Evolutionary conservation across 2,113 vertebrate genomes (phyloP).

Genomic region (Varanus komodoensis): DNA sequence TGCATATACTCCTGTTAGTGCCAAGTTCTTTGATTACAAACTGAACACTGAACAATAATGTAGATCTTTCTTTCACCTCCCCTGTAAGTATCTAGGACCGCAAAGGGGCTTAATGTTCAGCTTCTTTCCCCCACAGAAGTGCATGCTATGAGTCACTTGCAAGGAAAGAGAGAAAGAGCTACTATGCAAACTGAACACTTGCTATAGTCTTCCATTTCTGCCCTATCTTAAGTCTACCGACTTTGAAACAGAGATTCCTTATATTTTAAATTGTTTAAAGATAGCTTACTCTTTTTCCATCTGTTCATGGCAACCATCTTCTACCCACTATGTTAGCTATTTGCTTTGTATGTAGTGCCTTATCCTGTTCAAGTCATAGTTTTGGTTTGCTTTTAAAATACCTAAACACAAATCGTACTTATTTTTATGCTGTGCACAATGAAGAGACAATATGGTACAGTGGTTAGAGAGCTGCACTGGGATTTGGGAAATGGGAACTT

Average conservation of each 20-base stretch:
- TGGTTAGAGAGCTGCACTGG: too few relatives aligned
- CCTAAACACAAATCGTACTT: neutral
- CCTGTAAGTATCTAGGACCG: neutral
- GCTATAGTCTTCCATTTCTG: neutral
- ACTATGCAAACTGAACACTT: neutral
- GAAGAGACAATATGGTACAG: too few relatives aligned
- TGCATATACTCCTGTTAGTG: too few relatives aligned
- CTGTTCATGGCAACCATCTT: neutral
- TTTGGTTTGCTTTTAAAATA: neutral
- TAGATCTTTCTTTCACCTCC: neutral
- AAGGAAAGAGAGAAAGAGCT: neutral
- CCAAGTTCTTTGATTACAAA: neutral
- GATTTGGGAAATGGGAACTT: too few relatives aligned
- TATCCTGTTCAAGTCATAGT: neutral
- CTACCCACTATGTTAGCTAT: neutral
- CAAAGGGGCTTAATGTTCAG: neutral
- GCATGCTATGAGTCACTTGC: neutral
- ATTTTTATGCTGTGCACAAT: neutral
- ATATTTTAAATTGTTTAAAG: neutral
- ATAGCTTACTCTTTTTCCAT: neutral
- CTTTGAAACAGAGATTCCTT: neutral
- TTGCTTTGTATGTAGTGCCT: neutral
- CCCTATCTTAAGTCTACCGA: neutral
- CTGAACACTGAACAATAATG: neutral
- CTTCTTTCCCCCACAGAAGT: neutral